Conservation (phyloP, 2,797 vertebrate genomes). For the Microchirus variegatus region DNA sequence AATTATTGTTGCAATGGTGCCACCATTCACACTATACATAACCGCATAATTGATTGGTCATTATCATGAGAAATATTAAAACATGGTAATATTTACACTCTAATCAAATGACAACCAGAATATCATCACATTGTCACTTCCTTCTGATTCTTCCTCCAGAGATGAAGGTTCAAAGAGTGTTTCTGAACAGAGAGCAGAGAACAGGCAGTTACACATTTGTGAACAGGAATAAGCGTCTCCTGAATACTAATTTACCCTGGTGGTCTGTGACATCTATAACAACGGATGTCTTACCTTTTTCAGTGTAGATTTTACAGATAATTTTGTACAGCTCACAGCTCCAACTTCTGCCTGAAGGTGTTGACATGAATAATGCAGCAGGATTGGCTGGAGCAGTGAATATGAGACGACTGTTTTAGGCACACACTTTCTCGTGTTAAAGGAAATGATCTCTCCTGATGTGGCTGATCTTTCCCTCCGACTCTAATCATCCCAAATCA, state of each 20-base stretch:
- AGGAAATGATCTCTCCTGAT: constrained; percentile 35
- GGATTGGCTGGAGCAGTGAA: constrained; percentile 12
- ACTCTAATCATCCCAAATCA: constrained; percentile 89
- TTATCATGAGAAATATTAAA: neutral
- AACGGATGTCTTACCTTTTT: constrained; percentile 12
- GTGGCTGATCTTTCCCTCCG: constrained; percentile 68
- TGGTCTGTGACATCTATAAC: neutral
- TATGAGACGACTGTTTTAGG: constrained; percentile 35
- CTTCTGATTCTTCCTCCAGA: neutral
- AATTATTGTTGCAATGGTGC: too few species aligned
- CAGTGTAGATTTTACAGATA: constrained; percentile 33
- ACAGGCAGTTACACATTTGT: neutral
- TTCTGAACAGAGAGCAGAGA: constrained; percentile 8
- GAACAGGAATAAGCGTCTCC: neutral
- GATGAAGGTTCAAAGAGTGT: constrained; percentile 24
- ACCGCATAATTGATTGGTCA: too few species aligned
- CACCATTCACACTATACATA: too few species aligned
- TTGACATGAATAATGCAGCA: constrained; percentile 36
- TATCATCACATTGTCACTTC: neutral
- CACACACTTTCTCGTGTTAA: constrained; percentile 23
- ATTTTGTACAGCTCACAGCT: constrained; percentile 35
- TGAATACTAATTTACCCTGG: constrained; percentile 27
- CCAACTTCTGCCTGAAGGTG: constrained; percentile 21
- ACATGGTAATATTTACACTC: neutral
- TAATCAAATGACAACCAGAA: constrained; percentile 8